A percentile compares a stretch with the other conserved stretches of the same genome.
Evolutionary conservation across 2,113 vertebrate genomes (phyloP).

Genomic region (Elanoides forficatus): DNA sequence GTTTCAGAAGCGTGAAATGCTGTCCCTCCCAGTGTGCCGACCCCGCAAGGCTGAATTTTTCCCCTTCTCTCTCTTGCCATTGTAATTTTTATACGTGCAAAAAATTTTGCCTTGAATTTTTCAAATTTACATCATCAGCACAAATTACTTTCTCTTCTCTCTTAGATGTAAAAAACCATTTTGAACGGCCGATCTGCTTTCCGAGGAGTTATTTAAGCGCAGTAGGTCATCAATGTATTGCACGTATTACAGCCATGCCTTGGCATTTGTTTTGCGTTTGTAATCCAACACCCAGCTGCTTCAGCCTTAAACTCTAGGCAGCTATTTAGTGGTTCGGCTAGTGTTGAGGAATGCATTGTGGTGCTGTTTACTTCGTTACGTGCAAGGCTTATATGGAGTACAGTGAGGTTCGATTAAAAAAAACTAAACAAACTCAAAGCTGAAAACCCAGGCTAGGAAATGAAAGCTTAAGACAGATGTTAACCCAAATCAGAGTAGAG

Average conservation of each 20-base stretch:
- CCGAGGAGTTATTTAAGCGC: constrained; percentile 1
- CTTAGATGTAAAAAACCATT: background rate
- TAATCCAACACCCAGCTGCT: constrained; percentile 66
- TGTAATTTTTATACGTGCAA: background rate
- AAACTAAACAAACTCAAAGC: background rate
- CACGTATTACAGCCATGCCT: constrained; percentile 41
- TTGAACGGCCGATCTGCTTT: background rate
- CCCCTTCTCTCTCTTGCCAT: background rate
- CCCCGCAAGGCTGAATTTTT: background rate
- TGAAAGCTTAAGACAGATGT: background rate
- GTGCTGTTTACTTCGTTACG: constrained; percentile 11
- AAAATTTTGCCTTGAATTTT: background rate
- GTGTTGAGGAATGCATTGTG: constrained; percentile 58
- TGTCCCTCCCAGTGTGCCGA: background rate
- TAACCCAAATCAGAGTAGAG: background rate
- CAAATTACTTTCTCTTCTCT: background rate
- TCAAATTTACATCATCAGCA: background rate
- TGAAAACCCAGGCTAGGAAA: background rate
- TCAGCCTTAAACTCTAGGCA: constrained; percentile 27
- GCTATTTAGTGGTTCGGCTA: constrained; percentile 48
- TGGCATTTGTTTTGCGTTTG: constrained; percentile 58
- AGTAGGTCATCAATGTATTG: constrained; percentile 38
- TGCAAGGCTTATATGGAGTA: background rate
- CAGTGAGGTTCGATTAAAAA: background rate
- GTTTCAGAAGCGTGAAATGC: constrained; percentile 16